Evolutionary conservation across 2,113 vertebrate species (phyloP), one percentile per base, ranked within the genome.

Genomic region (Gymnarchus niloticus): DNA sequence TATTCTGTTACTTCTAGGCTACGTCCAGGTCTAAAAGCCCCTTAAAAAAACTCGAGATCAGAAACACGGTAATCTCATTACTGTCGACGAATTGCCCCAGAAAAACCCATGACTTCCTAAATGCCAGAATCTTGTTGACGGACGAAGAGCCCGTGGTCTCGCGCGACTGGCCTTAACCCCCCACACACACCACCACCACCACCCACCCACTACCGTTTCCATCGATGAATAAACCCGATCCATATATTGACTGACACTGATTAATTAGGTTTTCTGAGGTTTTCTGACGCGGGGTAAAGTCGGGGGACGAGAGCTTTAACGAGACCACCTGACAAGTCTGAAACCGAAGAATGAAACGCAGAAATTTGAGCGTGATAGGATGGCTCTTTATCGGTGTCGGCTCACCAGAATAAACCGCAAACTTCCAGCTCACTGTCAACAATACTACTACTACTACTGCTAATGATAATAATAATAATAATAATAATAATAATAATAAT

Each of bases 171-270:
- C 65, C 65, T 73, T 28, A 41, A 9, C 46, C 46, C 76, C 46
- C 46, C 33, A 37, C 41, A 44, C 12, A 33, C 33, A 8, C 61
- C 61, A 56, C 69, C 23, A 41, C n/a, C 46, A 80, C 76, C 46
- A 23, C 33, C 76, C 41, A 44, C 12, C 56, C 33, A 8, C 61
- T 25, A 56, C 69, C 23, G 51, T 37, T n/a, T 5, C 84, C 33
- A 85, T 78, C 73, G 84, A 94, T 94, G 91, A 93, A 94, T 94
- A 93, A 94, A 93, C 91, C 91, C 85, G 91, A 91, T 95, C 94
- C 88, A 95, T 94, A 89, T 94, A 95, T 95, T 90, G 94, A 95
- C 81, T 94, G 94, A 95, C 94, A 94, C 94, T 94, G 94, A 95
- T 94, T 94, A 95, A 95, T 94, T 91, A 93, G 91, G 90, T 92